Evolutionary conservation across 2,888 invertebrate species (phyloP).

Genomic region (Sphinx pinastri): DNA sequence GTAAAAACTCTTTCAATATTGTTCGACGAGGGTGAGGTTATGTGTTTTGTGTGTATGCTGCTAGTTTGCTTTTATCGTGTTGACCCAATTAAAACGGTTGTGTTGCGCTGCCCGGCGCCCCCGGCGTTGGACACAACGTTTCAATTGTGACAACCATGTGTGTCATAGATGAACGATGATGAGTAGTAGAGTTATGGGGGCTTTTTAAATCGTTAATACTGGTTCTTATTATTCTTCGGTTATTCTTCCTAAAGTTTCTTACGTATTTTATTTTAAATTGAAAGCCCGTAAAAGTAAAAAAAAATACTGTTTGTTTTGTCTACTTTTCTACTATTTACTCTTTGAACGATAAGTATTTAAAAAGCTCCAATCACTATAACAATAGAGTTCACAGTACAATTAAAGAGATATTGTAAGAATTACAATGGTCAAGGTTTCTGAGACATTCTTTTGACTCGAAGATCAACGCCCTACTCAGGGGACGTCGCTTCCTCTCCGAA

Average conservation of each 20-base stretch:
- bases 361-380: slow-evolving; percentile 34
- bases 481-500: too few species aligned
- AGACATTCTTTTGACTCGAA: not conserved
- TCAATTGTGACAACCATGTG: slow-evolving; percentile 18
- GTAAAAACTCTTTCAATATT: not conserved
- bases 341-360: slow-evolving; percentile 4
- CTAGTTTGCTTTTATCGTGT: slow-evolving; percentile 33
- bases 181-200: slow-evolving; percentile 11
- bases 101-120: not conserved
- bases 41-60: slow-evolving; percentile 37
- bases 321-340: too few species aligned
- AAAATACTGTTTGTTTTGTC: too few species aligned
- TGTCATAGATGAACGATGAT: slow-evolving; percentile 22
- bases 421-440: slow-evolving; percentile 3
- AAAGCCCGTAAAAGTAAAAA: not conserved
- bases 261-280: too few species aligned
- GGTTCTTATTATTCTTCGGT: too few species aligned
- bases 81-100: slow-evolving; percentile 35
- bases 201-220: slow-evolving; percentile 3
- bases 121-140: slow-evolving; percentile 1
- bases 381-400: slow-evolving; percentile 14
- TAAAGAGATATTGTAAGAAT: slow-evolving; percentile 13
- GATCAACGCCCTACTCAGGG: too few species aligned
- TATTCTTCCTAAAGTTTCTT: not conserved
- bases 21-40: slow-evolving; percentile 20